Base-by-base conservation (phyloP, 2,797 vertebrate genomes). In the Vultur gryphus region DNA sequence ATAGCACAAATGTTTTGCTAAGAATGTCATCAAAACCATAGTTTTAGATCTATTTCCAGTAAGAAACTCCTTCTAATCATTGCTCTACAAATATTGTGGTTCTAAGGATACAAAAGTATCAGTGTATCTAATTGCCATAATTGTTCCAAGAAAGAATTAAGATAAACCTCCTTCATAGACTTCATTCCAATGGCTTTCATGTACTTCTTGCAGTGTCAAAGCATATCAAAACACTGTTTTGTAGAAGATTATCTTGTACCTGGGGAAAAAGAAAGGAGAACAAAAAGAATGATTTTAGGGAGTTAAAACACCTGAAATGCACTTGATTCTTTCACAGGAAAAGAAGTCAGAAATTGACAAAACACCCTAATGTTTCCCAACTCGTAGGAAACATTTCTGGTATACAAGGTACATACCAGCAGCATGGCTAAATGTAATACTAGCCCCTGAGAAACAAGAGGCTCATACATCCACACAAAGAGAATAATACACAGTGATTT, bases 31-130 rank as follows among this genome's bases (percentile, higher is more conserved):
- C 90, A 96, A 98, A 98, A 96, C 90, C 95, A n/a, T 67, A 91
- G 85, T 91, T 98, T 98, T 97, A 98, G 98, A 98, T 98, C 97
- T 97, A 97, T 97, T 98, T 97, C 83, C 59, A 94, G 92, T 52
- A 84, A 96, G 93, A 75, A 97, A 93, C 52, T 96, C 88, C 95
- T 96, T 96, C 93, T 97, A 94, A 97, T 95, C 87, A 96, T 92
- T 95, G 73, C 59, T 89, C 79, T 82, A 88, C 84, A 92, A 98
- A 97, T 97, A 93, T 84, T 96, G 89, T 83, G 89, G 75, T 91
- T 94, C 84, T 97, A 97, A 97, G 89, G 79, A 93, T 91, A 95
- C 78, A 96, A 87, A 97, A 91, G 83, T 96, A 92, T 95, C 80
- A 8, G 37, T 93, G 62, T 89, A 82, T 93, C 87, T 97, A 95